Evolutionary conservation across 2,113 vertebrate genomes (phyloP), one percentile per base, ranked within the genome.

Genomic region (cattle (Bos taurus)): DNA sequence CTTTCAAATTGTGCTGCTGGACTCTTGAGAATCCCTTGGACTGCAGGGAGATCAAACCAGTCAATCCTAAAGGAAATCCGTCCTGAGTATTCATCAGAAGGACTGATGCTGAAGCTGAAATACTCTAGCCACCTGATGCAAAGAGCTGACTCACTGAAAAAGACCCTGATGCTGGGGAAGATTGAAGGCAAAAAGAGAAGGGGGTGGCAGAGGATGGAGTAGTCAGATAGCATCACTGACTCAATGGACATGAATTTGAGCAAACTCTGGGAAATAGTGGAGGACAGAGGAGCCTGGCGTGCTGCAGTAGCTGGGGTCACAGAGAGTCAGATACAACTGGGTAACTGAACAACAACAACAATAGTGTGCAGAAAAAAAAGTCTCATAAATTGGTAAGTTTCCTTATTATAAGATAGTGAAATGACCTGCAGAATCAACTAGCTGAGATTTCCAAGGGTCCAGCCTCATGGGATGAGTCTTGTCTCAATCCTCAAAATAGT

Each of bases 321-420:
- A 74, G 21, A 43, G 10, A 40, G 11, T 74, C 1, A 0, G 36
- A 74, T 6, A 74, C 0, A 0, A 74, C 71, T 74, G n/a, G 40
- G 67, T 74, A 74, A 43, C 67, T 40, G 21, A 74, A 74, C 21
- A 74, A 67, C 7, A 33, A 33, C 62, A 67, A 23, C 4, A 71
- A 52, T 59, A 86, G 7, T 85, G 28, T 52, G 8, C 2, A 59
- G 60, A 46, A 50, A 48, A 50, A 48, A 71, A 2, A n/a, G 1
- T 59, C 71, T 83, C 7, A 67, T 14, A 82, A 87, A 11, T 52
- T n/a, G 9, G 23, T 74, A 21, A 28, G 7, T 16, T 67, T 90
- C 10, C 48, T 90, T 84, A 64, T 90, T 57, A 40, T 33, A 86
- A 67, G 8, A 40, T 40, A 80, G 57, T 86, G 2, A 85, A 80